Base-by-base conservation (phyloP, 2,113 vertebrate genomes). In the Anseranas semipalmata region DNA sequence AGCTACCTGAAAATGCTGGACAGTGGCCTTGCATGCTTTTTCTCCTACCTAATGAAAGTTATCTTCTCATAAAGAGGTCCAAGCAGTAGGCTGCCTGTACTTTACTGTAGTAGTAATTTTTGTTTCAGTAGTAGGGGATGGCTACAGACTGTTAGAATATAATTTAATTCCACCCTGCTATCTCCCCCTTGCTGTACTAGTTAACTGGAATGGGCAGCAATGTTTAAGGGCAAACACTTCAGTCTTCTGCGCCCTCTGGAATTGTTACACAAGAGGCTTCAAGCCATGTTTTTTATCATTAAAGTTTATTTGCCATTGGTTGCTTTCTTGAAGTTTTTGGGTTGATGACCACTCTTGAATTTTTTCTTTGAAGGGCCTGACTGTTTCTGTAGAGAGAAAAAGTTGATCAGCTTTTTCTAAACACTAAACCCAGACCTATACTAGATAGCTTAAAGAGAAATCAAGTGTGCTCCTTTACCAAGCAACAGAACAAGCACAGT, bases 341-440 rank as follows among this genome's bases (percentile, higher is more conserved):
- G 86, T 73, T 2, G 43, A 59, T 96, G 95, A 5, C 24, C 82
- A 39, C 70, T 95, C 76, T 89, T 97, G 67, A 97, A 89, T 91
- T 97, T 98, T 95, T 98, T 98, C 90, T 83, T 97, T 50, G 89
- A 48, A 1, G 95, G 81, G 10, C 95, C 90, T 27, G 45, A 17
- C 92, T 97, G 97, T 70, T 95, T 97, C 98, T 98, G 94, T 32
- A 24, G 72, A 45, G 52, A 35, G 24, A 89, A 52, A 50, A 24
- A 19, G 9, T 52, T 59, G 14, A 77, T 87, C 15, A 53, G 70
- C 17, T 80, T 55, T 74, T 93, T 72, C 50, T 30, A 84, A 66
- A 62, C 14, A 48, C 4, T 27, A 60, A 24, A 39, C 55, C 19
- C 68, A 87, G 46, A 46, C 73, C 46, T 84, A 60, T 53, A 13